Conservation (phyloP, 2,797 vertebrate species). For the Xenentodon cancila region DNA sequence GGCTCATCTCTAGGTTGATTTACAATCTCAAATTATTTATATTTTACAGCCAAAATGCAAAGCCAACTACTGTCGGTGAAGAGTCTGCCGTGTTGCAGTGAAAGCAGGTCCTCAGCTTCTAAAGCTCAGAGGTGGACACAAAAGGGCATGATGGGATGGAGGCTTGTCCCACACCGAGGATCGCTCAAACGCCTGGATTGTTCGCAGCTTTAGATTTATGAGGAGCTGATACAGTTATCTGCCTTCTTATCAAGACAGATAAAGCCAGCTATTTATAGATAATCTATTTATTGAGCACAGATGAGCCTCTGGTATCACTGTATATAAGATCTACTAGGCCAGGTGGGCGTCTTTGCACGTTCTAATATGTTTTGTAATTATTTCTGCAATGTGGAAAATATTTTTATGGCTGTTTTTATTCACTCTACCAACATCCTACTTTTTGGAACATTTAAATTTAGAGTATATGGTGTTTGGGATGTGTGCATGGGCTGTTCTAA, state of each 20-base stretch:
- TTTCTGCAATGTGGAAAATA: too few species aligned
- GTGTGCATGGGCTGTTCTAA: not conserved
- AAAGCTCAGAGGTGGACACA: slow-evolving; percentile 14
- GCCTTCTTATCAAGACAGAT: slow-evolving; percentile 74
- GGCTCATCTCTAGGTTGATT: not conserved
- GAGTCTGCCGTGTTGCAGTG: not conserved
- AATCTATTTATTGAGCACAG: slow-evolving; percentile 78
- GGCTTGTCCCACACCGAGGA: slow-evolving; percentile 10
- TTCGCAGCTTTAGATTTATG: slow-evolving; percentile 63
- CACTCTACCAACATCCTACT: too few species aligned
- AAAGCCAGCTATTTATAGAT: slow-evolving; percentile 83
- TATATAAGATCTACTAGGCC: slow-evolving; percentile 46
- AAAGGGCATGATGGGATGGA: slow-evolving; percentile 14
- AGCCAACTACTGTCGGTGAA: slow-evolving; percentile 8
- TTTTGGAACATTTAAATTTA: not conserved
- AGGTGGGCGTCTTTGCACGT: slow-evolving; percentile 26
- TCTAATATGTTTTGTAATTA: not conserved
- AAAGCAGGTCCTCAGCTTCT: not conserved
- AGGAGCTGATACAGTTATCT: slow-evolving; percentile 70
- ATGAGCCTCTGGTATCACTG: slow-evolving; percentile 54
- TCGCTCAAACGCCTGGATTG: slow-evolving; percentile 41
- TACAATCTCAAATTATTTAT: not conserved
- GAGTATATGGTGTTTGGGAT: not conserved
- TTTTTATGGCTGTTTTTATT: slow-evolving; percentile 1
- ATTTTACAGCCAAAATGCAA: slow-evolving; percentile 17